Conservation (phyloP, 37 sponge, comb jelly and placozoan genomes). For the Eunapius fragilis region DNA sequence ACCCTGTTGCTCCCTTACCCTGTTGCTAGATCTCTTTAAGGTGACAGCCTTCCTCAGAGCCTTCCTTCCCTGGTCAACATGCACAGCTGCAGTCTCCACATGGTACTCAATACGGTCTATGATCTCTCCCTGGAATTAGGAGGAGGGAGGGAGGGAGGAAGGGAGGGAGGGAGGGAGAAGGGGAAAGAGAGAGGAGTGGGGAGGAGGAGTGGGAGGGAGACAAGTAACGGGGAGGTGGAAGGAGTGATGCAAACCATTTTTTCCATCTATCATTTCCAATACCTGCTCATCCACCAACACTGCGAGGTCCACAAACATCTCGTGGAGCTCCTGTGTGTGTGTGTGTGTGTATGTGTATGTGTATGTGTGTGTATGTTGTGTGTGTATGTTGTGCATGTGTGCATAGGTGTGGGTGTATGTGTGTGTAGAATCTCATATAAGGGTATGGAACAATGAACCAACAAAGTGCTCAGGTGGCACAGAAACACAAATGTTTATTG, state of each 20-base stretch:
- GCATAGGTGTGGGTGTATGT: too few species aligned
- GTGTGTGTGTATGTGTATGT: too few species aligned
- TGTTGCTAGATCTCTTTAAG: too few species aligned
- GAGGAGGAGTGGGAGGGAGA: neutral
- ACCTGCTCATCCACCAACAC: slow-evolving; percentile 85
- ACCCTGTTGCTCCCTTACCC: too few species aligned
- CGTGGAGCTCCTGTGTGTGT: slow-evolving; percentile 76
- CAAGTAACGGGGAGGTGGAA: neutral
- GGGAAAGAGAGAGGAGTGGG: neutral
- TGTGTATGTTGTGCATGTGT: too few species aligned
- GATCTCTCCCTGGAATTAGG: slow-evolving; percentile 66
- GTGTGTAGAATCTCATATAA: too few species aligned
- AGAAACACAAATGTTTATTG: too few species aligned
- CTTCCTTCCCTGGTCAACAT: slow-evolving; percentile 56
- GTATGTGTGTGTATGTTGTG: too few species aligned
- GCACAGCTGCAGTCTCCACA: slow-evolving; percentile 71
- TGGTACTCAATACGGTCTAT: slow-evolving; percentile 86
- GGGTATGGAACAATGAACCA: too few species aligned
- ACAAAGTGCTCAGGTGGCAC: too few species aligned
- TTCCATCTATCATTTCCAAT: neutral
- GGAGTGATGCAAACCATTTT: too few species aligned
- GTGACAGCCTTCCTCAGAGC: too few species aligned
- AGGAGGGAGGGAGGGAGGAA: neutral
- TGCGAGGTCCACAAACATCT: slow-evolving; percentile 91
- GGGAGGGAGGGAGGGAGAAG: neutral